Evolutionary conservation across 2,888 invertebrate species (phyloP), one percentile per base, ranked within the genome.

Genomic region (Epistrophe grossulariae): DNA sequence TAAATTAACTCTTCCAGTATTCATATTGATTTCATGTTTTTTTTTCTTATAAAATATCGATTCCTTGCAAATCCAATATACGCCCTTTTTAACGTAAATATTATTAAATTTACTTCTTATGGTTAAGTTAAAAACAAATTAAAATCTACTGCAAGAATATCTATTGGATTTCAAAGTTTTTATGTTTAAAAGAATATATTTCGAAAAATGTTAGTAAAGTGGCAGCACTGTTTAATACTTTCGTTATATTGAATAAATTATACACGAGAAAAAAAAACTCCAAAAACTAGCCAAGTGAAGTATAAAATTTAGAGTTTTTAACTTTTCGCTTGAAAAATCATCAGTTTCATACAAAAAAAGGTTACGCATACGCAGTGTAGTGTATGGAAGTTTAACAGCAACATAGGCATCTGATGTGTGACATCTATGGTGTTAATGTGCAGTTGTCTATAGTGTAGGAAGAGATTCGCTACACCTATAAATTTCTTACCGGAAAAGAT

Each of bases 341-440:
- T 11, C 50, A 43, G 13, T 28, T 28, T 8, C 0, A 19, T 17
- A 8, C 31, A 38, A 40, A 52, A 70, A 40, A 77, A 76, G 15
- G 59, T 76, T 84, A 66, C 79, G 70, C 57, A 76, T 79, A 71
- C 84, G 79, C 79, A 50, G n/a, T 57, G 83, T 74, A 57, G 7
- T 66, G 35, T 55, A 59, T 50, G 74, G 62, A 1, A n/a, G 11
- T 72, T 10, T 35, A 9, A 31, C 3, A 43, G 3, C 13, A 24
- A n/a, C 40, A 0, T 45, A 40, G 15, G 50, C 66, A 72, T 66
- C 3, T 8, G 40, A 38, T 8, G 71, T 66, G 40, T 43, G 19
- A 72, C 82, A 78, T 52, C 79, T 79, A 73, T 55, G 79, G 78
- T 48, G 17, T 7, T 60, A 66, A 52, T 55, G 66, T 72, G 50